Base-by-base conservation (phyloP, 2,113 vertebrate genomes). In the Rhombomys opimus region DNA sequence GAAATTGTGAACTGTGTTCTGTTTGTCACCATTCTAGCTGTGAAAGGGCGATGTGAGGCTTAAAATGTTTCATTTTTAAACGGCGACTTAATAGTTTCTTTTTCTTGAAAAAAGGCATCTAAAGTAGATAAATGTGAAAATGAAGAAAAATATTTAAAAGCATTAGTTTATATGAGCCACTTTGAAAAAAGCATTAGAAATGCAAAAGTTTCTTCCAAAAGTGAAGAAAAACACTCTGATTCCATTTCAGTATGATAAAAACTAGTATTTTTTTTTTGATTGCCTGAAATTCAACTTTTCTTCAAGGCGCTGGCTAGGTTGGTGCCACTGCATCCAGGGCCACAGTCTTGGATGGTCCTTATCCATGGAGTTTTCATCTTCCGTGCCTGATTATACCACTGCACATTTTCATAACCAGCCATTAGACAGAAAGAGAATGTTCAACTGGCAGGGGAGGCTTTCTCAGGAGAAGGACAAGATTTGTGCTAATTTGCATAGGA, bases 101-200 rank as follows among this genome's bases (percentile, higher is more conserved):
- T 41, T 77, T 77, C 46, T 5, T 46, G 46, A 7, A 93, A 50
- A 94, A 90, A 85, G 41, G 94, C 32, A 78, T 38, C 17, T 87
- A 59, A 94, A 94, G 61, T 38, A 72, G 61, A 95, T 91, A 61
- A 91, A 90, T 92, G 15, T 27, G 50, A 87, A 67, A 57, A 46
- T 52, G 32, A 67, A 95, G 15, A 67, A 50, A 80, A 94, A 10
- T 10, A n/a, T 87, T 92, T 67, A 52, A 73, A 81, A 72, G n/a
- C 4, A 87, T 63, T 46, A 81, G 81, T 89, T 92, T 95, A 82
- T 50, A 70, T 41, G 30, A 84, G 54, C 70, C 9, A 38, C 78
- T 89, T 18, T 67, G 59, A 92, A 82, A 38, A 90, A 95, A 86
- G 35, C 59, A 61, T 76, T 81, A 94, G 32, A 93, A 89, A 96